Evolutionary conservation across 2,888 invertebrate species (phyloP).

Genomic region (Cerastis rubricosa): DNA sequence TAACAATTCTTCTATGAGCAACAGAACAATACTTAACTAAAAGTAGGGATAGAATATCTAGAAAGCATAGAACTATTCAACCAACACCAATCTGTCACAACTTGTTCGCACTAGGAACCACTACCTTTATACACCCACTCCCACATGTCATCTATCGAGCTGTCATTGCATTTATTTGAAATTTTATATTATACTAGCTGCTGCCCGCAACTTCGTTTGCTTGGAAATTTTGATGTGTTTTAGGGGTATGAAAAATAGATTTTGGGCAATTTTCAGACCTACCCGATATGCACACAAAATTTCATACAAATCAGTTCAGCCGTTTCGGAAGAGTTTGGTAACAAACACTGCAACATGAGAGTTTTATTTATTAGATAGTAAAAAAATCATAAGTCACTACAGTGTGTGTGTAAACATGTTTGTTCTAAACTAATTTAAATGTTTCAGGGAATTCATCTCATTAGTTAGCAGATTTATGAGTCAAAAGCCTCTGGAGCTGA

Average conservation of each 20-base stretch:
- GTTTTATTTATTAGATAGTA: too few relatives aligned
- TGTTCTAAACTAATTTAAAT: not conserved
- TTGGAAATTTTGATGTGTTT: too few relatives aligned
- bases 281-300: too few relatives aligned
- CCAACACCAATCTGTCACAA: not conserved
- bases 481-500: conserved; percentile 94
- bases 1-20: too few relatives aligned
- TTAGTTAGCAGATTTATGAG: conserved; percentile 95
- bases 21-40: too few relatives aligned
- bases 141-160: not conserved
- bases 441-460: conserved; percentile 93
- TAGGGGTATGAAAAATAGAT: too few relatives aligned
- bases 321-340: too few relatives aligned
- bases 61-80: not conserved
- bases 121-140: not conserved
- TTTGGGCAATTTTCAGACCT: too few relatives aligned
- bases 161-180: not conserved
- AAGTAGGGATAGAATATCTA: not conserved
- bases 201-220: too few relatives aligned
- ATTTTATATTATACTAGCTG: not conserved
- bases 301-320: too few relatives aligned
- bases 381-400: not conserved
- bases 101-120: not conserved
- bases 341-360: too few relatives aligned
- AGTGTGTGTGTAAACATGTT: not conserved